Evolutionary conservation across 2,797 vertebrate species (phyloP), one percentile per base, ranked within the genome.

Genomic region (Pseudochromis fuscus): DNA sequence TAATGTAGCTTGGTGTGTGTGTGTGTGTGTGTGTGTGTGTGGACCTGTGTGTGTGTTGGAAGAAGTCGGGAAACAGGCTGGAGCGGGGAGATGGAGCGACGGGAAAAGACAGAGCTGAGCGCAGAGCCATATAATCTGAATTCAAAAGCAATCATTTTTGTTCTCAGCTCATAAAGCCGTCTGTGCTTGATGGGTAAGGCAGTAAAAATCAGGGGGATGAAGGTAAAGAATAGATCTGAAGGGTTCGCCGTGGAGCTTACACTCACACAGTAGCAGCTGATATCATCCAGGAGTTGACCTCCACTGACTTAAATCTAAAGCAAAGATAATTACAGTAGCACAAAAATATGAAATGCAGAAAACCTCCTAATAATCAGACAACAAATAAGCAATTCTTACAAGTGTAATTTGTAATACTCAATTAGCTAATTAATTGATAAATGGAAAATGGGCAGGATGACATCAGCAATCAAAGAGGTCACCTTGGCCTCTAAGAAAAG

Each of bases 91-190:
- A 60, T 0, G 18, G 3, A 75, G 53, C 13, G 31, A 59, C 25
- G 30, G 67, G 51, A 59, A 80, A 73, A 61, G 81, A 86, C 63
- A 69, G 67, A 83, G 75, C 66, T 44, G 73, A 68, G 84, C 80
- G 27, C 18, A 72, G 71, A 81, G 57, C 81, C 80, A 85, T 77
- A 79, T 89, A 71, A 87, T 91, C 79, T 83, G 71, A 88, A 89
- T 89, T 88, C 76, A 82, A 90, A 87, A 87, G 85, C 85, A 90
- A 90, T 92, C 76, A 86, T 90, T 92, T 91, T 89, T 87, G 84
- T 91, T 92, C 87, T 84, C 89, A 91, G 82, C 86, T 86, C 84
- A 89, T 92, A 91, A 92, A 92, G 77, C 86, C 52, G 72, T 83
- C 87, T 72, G 63, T 59, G 67, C 58, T 70, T 86, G 87, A 89